Conservation (phyloP, 2,888 invertebrate species). For the Leptopilina syphax region DNA sequence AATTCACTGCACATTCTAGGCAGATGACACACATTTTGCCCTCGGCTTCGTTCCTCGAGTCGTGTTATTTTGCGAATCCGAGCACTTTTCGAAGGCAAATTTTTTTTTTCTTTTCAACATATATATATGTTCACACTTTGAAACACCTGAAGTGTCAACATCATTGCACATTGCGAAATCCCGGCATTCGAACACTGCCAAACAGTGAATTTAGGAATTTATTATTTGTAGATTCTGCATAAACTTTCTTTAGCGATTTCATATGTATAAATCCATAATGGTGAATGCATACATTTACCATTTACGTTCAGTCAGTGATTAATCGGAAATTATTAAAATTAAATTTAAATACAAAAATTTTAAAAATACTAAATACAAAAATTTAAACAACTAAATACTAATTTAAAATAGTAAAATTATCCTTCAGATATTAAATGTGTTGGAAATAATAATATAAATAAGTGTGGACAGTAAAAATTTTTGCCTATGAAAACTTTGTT, state of each 20-base stretch:
- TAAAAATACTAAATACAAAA: neutral
- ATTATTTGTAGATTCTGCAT: conserved; percentile 49
- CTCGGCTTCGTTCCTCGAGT: conserved; percentile 44
- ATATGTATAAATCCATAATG: conserved; percentile 30
- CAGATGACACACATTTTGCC: conserved; percentile 63
- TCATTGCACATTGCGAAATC: conserved; percentile 55
- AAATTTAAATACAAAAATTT: too few species aligned
- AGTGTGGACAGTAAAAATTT: neutral
- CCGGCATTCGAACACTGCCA: conserved; percentile 51
- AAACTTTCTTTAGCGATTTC: conserved; percentile 35
- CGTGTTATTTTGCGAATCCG: conserved; percentile 60
- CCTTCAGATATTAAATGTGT: too few species aligned
- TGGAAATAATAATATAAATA: too few species aligned
- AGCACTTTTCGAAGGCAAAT: conserved; percentile 62
- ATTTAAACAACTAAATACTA: too few species aligned
- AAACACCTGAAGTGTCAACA: conserved; percentile 48
- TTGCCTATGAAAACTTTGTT: neutral
- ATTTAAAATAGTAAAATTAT: too few species aligned
- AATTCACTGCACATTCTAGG: conserved; percentile 66
- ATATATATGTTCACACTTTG: conserved; percentile 48
- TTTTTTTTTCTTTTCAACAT: conserved; percentile 29
- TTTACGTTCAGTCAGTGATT: conserved; percentile 20
- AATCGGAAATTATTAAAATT: neutral
- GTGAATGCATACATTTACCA: conserved; percentile 31
- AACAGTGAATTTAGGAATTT: conserved; percentile 53